phyloP scores from a whole-genome alignment of 1,140 invertebrate species.

The Hycleus phaleratus region DNA sequence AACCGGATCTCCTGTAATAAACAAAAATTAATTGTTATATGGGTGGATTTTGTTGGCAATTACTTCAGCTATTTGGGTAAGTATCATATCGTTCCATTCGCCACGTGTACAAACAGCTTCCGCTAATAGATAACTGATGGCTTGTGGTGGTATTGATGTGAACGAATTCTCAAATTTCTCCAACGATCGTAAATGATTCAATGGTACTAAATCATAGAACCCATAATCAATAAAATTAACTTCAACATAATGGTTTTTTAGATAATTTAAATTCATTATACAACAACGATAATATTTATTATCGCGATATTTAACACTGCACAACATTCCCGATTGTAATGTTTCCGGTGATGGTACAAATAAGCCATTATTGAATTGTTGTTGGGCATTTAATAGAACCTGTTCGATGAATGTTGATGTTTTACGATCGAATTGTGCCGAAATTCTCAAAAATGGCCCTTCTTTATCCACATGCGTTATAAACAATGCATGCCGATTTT shows the following conservation, averaged over 20 bases:
- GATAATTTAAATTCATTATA: constrained; percentile 43
- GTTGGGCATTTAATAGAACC: constrained; percentile 41
- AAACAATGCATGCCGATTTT: constrained; percentile 14
- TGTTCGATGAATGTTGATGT: constrained; percentile 48
- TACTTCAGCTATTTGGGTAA: too few relatives aligned
- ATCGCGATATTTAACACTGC: constrained; percentile 58
- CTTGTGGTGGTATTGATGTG: constrained; percentile 45
- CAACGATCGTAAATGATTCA: constrained; percentile 48
- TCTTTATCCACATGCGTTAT: constrained; percentile 59
- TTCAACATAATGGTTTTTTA: constrained; percentile 44
- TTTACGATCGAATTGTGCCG: constrained; percentile 51
- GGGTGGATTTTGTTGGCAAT: too few relatives aligned
- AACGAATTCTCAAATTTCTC: constrained; percentile 46
- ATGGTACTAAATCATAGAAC: constrained; percentile 49
- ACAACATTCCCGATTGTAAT: constrained; percentile 46
- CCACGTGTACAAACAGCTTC: constrained; percentile 33
- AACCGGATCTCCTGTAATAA: constrained; percentile 22
- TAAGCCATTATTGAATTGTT: constrained; percentile 45
- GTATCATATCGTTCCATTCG: constrained; percentile 27
- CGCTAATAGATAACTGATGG: constrained; percentile 50
- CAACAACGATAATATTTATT: constrained; percentile 54
- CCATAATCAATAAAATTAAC: constrained; percentile 67
- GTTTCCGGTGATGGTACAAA: constrained; percentile 33
- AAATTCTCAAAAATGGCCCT: constrained; percentile 57
- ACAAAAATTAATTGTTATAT: too few relatives aligned